phyloP scores from a whole-genome alignment of 2,888 invertebrate genomes.

The Furcula furcula region DNA sequence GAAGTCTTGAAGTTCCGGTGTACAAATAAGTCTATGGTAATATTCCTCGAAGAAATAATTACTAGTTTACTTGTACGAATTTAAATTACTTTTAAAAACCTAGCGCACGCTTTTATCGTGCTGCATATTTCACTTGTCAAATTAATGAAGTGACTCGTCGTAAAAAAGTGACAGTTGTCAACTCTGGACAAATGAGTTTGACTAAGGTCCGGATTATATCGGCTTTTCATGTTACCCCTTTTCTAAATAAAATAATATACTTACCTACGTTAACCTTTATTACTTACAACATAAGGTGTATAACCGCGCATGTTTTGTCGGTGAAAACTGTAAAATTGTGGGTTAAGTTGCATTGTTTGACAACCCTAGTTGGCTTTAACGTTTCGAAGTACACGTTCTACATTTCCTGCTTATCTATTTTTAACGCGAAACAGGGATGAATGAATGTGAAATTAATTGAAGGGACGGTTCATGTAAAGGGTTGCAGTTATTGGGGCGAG shows the following conservation, averaged over 20 bases:
- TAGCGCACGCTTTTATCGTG: conserved; percentile 30
- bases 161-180: conserved; percentile 53
- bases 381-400: conserved; percentile 44
- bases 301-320: conserved; percentile 16
- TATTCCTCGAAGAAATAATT: too few relatives aligned
- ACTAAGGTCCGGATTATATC: conserved; percentile 53
- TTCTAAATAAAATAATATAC: conserved; percentile 21
- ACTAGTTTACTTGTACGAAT: conserved; percentile 12
- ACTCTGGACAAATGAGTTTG: conserved; percentile 54
- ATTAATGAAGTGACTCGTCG: conserved; percentile 59
- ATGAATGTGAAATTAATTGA: conserved; percentile 76
- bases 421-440: conserved; percentile 52
- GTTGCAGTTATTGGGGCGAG: conserved; percentile 49
- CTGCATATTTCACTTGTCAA: conserved; percentile 54
- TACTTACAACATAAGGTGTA: conserved; percentile 24
- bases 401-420: conserved; percentile 64
- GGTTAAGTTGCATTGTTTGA: conserved; percentile 50
- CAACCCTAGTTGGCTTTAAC: conserved; percentile 46
- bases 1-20: too few relatives aligned
- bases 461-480: conserved; percentile 57
- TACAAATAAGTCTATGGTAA: too few relatives aligned
- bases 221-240: conserved; percentile 40
- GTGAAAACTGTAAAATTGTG: conserved; percentile 38
- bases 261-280: conserved; percentile 28
- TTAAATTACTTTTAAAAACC: conserved; percentile 34